phyloP scores from a whole-genome alignment of 1,140 invertebrate genomes.

The Orchestia grillus region DNA sequence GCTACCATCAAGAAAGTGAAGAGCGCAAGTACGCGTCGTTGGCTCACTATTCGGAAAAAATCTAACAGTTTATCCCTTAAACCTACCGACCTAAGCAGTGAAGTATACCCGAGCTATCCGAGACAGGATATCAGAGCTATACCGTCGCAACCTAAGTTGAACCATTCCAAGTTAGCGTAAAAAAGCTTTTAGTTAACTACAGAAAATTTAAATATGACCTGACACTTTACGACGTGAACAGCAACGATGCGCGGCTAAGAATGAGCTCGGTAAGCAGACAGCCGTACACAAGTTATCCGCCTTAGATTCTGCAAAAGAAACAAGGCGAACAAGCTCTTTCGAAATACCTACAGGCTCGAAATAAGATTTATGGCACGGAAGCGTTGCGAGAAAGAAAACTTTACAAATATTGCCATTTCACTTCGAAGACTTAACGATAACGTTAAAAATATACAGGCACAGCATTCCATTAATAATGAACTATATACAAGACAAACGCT shows the following conservation, averaged over 20 bases:
- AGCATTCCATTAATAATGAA: neutral
- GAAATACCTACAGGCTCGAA: neutral
- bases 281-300: neutral
- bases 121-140: neutral
- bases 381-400: neutral
- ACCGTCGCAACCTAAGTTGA: neutral
- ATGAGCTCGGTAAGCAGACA: neutral
- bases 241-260: neutral
- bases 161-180: neutral
- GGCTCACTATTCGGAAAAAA: neutral
- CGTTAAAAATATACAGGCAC: constrained; percentile 39
- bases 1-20: neutral
- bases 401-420: constrained; percentile 17
- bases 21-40: neutral
- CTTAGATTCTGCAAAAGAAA: neutral
- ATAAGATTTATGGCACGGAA: constrained; percentile 17
- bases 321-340: neutral
- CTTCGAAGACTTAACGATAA: neutral
- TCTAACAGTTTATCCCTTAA: neutral
- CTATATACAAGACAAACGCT: constrained; percentile 29
- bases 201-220: neutral
- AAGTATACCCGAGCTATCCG: no score
- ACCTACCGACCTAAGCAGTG: neutral
- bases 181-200: neutral
- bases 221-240: neutral